phyloP scores from a whole-genome alignment of 2,888 invertebrate genomes.

The Pimpla rufipes region DNA sequence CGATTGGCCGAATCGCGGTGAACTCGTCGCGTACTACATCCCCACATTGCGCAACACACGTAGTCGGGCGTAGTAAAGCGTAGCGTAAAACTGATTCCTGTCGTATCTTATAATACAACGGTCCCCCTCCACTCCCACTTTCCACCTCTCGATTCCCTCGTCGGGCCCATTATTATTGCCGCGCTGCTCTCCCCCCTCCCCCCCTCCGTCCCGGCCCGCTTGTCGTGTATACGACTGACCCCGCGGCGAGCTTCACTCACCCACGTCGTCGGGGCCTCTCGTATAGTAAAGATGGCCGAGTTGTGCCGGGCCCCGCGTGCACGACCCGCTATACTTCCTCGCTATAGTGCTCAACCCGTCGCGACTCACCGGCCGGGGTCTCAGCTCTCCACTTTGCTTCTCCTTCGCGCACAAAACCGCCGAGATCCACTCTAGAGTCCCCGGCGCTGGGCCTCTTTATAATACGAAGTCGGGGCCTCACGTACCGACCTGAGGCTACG shows the following conservation, averaged over 20 bases:
- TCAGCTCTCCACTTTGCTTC: slow-evolving; percentile 32
- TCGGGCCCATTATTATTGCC: slow-evolving; percentile 65
- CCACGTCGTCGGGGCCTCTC: slow-evolving; percentile 77
- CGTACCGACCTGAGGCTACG: slow-evolving; percentile 55
- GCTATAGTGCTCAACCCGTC: slow-evolving; percentile 21
- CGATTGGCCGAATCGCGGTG: background rate
- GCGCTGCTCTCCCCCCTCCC: slow-evolving; percentile 50
- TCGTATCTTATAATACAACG: slow-evolving; percentile 58
- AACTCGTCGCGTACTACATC: slow-evolving; percentile 39
- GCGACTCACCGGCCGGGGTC: background rate
- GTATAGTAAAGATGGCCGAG: slow-evolving; percentile 82
- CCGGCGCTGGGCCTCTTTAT: slow-evolving; percentile 10
- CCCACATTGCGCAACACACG: slow-evolving; percentile 65
- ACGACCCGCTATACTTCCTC: slow-evolving; percentile 63
- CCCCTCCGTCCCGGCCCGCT: slow-evolving; percentile 55
- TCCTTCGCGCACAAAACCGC: slow-evolving; percentile 15
- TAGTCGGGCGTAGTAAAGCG: slow-evolving; percentile 71
- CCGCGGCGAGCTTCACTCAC: slow-evolving; percentile 76
- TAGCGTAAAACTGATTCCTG: slow-evolving; percentile 76
- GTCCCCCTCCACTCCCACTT: slow-evolving; percentile 67
- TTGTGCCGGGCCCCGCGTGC: slow-evolving; percentile 66
- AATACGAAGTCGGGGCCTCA: slow-evolving; percentile 44
- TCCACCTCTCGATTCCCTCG: slow-evolving; percentile 66
- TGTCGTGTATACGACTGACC: slow-evolving; percentile 60
- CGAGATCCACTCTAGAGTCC: background rate